phyloP scores from a whole-genome alignment of 2,113 vertebrate species.

The Scartelaos histophorus region DNA sequence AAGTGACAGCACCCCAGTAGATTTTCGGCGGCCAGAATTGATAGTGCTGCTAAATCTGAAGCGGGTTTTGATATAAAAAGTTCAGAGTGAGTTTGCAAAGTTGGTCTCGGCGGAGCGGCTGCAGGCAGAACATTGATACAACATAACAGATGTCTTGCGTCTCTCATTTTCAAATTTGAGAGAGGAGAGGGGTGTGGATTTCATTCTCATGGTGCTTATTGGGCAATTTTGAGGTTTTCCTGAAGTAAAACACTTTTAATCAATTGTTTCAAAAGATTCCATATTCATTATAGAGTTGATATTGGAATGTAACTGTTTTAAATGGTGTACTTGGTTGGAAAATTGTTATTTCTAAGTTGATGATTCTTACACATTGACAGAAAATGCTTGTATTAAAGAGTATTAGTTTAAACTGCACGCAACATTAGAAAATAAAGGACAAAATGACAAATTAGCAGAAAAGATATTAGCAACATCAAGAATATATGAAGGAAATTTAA shows the following conservation, averaged over 20 bases:
- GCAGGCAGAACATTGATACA: slow-evolving; percentile 47
- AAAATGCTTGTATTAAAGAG: not conserved
- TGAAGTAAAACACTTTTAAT: slow-evolving; percentile 31
- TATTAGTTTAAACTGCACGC: no score
- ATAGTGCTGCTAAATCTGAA: slow-evolving; percentile 54
- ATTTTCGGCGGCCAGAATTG: slow-evolving; percentile 40
- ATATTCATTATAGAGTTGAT: not conserved
- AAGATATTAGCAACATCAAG: no score
- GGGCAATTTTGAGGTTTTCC: slow-evolving; percentile 16
- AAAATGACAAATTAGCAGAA: no score
- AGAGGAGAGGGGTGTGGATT: slow-evolving; percentile 18
- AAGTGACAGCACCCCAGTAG: slow-evolving; percentile 34
- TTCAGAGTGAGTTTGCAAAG: slow-evolving; percentile 56
- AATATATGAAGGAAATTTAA: no score
- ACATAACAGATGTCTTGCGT: slow-evolving; percentile 50
- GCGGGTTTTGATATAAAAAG: slow-evolving; percentile 50
- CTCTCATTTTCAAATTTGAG: slow-evolving; percentile 50
- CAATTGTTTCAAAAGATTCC: slow-evolving; percentile 37
- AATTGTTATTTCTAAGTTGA: no score
- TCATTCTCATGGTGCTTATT: slow-evolving; percentile 46
- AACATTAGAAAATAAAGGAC: no score
- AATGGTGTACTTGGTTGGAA: no score
- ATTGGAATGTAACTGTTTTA: no score
- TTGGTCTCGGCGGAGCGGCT: slow-evolving; percentile 46
- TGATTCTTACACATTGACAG: not conserved